A percentile compares a stretch with the other conserved stretches of the same genome.
These are phyloP conservation scores for Mesembrinibis cayennensis DNA, from an alignment of 2,113 vertebrate species.

Conservation along the genomic window DNA sequence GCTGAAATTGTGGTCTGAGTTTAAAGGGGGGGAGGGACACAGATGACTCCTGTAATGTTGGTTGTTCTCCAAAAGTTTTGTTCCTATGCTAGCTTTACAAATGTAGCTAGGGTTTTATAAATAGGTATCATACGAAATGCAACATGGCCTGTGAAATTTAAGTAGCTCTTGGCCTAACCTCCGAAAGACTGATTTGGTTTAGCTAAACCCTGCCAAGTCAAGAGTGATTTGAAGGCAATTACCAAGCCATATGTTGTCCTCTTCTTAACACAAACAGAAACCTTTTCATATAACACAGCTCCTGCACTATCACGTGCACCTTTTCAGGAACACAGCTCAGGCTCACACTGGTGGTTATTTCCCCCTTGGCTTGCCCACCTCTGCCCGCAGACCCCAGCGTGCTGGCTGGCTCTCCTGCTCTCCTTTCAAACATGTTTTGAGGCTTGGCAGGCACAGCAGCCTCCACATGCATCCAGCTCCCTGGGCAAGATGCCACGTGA, in stretches of 20 bases:
- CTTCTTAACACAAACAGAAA: background rate
- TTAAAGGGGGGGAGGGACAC: background rate
- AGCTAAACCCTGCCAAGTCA: conserved; percentile 41
- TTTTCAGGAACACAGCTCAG: background rate
- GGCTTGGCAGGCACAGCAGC: background rate
- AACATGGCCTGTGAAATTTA: conserved; percentile 33
- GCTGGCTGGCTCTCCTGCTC: background rate
- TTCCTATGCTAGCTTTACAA: conserved; percentile 32
- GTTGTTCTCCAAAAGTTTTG: conserved; percentile 30
- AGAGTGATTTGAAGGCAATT: conserved; percentile 35
- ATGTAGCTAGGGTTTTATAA: conserved; percentile 31
- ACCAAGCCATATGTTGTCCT: conserved; percentile 29
- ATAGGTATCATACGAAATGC: conserved; percentile 22
- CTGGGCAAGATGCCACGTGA: background rate
- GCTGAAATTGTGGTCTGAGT: background rate
- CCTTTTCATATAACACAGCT: background rate
- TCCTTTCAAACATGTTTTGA: background rate
- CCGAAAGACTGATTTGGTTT: conserved; percentile 16
- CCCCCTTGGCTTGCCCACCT: background rate
- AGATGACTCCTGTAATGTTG: conserved; percentile 18
- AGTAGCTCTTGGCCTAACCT: conserved; percentile 34
- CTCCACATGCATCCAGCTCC: background rate
- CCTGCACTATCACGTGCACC: background rate
- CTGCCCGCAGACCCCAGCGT: background rate
- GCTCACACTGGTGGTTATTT: background rate